Conservation (phyloP, 2,797 vertebrate genomes). For the Galaxias olidus region DNA sequence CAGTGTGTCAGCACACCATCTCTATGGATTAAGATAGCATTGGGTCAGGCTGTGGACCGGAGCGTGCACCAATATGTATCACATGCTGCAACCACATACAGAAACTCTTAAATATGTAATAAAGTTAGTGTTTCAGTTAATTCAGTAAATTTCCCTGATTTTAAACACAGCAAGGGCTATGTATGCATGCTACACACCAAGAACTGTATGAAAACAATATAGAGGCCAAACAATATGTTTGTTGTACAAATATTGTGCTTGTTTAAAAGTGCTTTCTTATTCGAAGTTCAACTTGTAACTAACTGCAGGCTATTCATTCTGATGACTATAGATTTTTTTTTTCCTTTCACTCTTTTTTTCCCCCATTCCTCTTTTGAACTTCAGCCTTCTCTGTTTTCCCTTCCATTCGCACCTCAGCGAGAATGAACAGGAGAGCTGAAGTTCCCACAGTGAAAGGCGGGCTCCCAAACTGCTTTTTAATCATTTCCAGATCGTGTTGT, state of each 20-base stretch:
- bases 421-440: constrained; percentile 71
- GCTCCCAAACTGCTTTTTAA: constrained; percentile 81
- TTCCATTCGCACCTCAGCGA: constrained; percentile 70
- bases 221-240: too few species aligned
- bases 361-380: constrained; percentile 50
- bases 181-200: too few species aligned
- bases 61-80: constrained; percentile 59
- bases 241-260: too few species aligned
- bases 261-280: too few species aligned
- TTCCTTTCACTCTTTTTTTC: constrained; percentile 31
- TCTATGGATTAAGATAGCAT: constrained; percentile 48
- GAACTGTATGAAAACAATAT: too few species aligned
- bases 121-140: constrained; percentile 7
- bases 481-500: constrained; percentile 86
- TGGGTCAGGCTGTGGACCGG: constrained; percentile 62
- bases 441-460: constrained; percentile 79
- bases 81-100: constrained; percentile 59
- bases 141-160: too few species aligned
- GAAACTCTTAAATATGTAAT: constrained; percentile 63
- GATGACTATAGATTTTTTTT: constrained; percentile 36
- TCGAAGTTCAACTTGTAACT: too few species aligned
- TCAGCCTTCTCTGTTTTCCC: constrained; percentile 60
- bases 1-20: constrained; percentile 68
- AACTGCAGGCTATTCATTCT: too few species aligned
- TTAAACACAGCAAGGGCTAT: too few species aligned